These are phyloP conservation scores for Heliconius sara DNA, from an alignment of 2,888 invertebrate genomes.

Conservation along the genomic window DNA sequence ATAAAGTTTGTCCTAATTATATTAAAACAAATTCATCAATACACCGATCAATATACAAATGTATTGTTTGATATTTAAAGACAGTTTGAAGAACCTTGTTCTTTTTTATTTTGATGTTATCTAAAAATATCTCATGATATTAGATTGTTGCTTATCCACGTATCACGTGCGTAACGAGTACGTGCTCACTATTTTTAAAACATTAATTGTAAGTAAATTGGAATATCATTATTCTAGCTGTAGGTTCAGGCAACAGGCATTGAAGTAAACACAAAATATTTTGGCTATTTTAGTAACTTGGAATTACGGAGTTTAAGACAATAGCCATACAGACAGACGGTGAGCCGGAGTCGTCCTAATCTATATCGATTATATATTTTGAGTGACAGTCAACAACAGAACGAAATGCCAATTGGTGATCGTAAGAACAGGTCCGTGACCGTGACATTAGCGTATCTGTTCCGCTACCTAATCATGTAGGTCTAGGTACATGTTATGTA, in stretches of 20 bases:
- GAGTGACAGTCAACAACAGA: conserved; percentile 36
- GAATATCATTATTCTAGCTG: too few species aligned
- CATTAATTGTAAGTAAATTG: background rate
- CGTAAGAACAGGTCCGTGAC: conserved; percentile 61
- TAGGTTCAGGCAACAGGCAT: too few species aligned
- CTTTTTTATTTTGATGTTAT: background rate
- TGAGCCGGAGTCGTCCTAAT: background rate
- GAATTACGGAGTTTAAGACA: background rate
- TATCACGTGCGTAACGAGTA: too few species aligned
- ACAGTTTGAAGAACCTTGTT: background rate
- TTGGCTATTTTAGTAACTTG: background rate
- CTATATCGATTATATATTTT: conserved; percentile 15
- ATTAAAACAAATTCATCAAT: background rate
- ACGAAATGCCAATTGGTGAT: conserved; percentile 65
- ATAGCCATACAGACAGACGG: background rate
- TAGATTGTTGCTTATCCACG: conserved; percentile 8
- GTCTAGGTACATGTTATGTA: conserved; percentile 19
- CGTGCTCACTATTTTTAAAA: background rate
- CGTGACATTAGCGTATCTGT: conserved; percentile 66
- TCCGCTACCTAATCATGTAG: conserved; percentile 59
- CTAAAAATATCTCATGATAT: background rate
- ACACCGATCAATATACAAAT: background rate
- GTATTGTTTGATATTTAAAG: conserved; percentile 5
- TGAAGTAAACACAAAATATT: background rate
- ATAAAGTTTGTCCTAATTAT: background rate